Evolutionary conservation across 2,113 vertebrate genomes (phyloP), one percentile per base, ranked within the genome.

Genomic region (Boulengeromyrus knoepffleri): DNA sequence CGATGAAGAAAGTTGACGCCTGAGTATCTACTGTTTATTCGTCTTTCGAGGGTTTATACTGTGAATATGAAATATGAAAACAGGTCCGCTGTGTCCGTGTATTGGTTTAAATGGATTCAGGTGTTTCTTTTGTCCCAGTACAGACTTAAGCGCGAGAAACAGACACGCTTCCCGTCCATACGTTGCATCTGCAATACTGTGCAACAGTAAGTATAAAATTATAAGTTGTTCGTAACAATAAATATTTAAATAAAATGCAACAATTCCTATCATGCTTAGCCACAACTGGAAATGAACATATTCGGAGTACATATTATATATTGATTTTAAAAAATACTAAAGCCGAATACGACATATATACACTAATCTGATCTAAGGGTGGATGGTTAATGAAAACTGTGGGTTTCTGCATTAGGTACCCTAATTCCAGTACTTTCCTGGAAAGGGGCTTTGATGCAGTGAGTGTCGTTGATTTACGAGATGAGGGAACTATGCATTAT

Each of bases 51-150:
- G 19, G 21, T 36, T 27, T n/a, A 66, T 36, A 89, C 45, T 27
- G 17, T 15, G 5, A 84, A 9, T 39, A 17, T 36, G 13, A 42
- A 80, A 80, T n/a, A n/a, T n/a, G n/a, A n/a, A 31, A 87, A 15
- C 36, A 39, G 85, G 15, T 53, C 49, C 27, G 10, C 85, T 87
- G 45, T 53, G n/a, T 19, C 85, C 50, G 53, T 52, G 47, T 56
- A 36, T 52, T 87, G 15, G 27, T 52, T 87, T 88, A 42, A 47
- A 52, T 53, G 36, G 87, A 88, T 88, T 88, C 87, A 88, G 52
- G 87, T 62, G 87, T 88, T 42, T 45, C 86, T 53, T 36, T 88
- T 56, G 31, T 56, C 86, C 86, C n/a, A 21, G 31, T 39, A 56
- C 31, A 58, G 24, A 46, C 42, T 85, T 85, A 42, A 47, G 24